A percentile compares a stretch with the other conserved stretches of the same genome.
phyloP scores from a whole-genome alignment of 2,797 vertebrate genomes.

The Brachyrhaphis roseni region DNA sequence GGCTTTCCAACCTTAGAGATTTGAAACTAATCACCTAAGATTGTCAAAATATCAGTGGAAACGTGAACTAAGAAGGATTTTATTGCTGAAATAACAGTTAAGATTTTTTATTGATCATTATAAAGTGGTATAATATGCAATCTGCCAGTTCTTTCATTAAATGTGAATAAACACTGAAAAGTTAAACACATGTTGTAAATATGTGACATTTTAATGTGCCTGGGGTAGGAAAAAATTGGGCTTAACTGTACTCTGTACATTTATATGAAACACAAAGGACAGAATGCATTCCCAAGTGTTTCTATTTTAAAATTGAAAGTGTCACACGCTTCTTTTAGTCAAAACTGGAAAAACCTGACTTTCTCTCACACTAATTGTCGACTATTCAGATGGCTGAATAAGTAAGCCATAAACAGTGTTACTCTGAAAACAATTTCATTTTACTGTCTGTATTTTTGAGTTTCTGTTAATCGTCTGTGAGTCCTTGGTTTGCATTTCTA shows the following conservation, averaged over 20 bases:
- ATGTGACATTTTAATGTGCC: neutral
- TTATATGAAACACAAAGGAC: neutral
- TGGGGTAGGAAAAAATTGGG: neutral
- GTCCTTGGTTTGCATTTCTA: neutral
- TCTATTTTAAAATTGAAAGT: neutral
- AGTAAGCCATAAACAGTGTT: neutral
- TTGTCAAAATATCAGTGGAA: neutral
- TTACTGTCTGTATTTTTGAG: neutral
- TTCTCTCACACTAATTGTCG: neutral
- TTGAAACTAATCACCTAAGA: neutral
- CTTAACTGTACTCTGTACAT: neutral
- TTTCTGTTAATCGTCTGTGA: too few species aligned
- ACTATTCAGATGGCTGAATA: neutral
- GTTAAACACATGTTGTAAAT: neutral
- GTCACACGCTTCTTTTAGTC: too few species aligned
- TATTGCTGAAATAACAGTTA: neutral
- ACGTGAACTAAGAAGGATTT: neutral
- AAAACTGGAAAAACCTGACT: neutral
- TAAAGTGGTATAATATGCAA: neutral
- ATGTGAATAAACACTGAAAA: neutral
- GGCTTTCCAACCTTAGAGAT: neutral
- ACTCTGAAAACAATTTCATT: neutral
- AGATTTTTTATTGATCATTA: neutral
- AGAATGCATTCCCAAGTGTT: neutral
- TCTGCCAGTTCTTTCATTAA: neutral